phyloP scores from a whole-genome alignment of 2,888 invertebrate genomes.

The Drosophila nr. perissopoda region DNA sequence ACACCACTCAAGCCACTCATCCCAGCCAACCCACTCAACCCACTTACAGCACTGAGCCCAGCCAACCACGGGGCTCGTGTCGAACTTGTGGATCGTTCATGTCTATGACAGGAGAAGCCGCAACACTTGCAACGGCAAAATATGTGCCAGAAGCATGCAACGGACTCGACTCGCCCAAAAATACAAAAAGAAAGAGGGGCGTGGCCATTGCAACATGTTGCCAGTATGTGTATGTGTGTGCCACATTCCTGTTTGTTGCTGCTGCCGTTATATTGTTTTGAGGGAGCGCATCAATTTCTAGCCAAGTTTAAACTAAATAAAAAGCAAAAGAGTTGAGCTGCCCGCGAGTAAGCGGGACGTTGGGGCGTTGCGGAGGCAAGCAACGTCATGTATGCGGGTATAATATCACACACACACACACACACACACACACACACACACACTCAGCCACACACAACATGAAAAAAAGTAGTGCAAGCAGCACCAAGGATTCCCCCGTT shows the following conservation, averaged over 20 bases:
- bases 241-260: constrained; percentile 20
- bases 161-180: constrained; percentile 7
- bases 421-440: constrained; percentile 16
- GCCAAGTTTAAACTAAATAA: constrained; percentile 67
- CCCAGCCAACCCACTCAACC: neutral
- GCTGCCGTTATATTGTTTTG: constrained; percentile 63
- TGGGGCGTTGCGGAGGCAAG: constrained; percentile 26
- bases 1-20: neutral
- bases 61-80: neutral
- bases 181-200: constrained; percentile 10
- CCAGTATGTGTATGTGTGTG: constrained; percentile 26
- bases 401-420: constrained; percentile 57
- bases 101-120: constrained; percentile 64
- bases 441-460: constrained; percentile 5
- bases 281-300: constrained; percentile 73
- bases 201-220: constrained; percentile 70
- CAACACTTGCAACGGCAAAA: constrained; percentile 57
- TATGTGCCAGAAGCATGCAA: constrained; percentile 69
- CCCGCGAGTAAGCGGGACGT: constrained; percentile 8
- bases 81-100: constrained; percentile 43
- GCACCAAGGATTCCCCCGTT: constrained; percentile 68
- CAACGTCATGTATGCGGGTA: constrained; percentile 46
- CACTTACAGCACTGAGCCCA: neutral
- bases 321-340: constrained; percentile 31
- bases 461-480: constrained; percentile 30